Evolutionary conservation across 2,113 vertebrate genomes (phyloP).

Genomic region (Grantiella picta): DNA sequence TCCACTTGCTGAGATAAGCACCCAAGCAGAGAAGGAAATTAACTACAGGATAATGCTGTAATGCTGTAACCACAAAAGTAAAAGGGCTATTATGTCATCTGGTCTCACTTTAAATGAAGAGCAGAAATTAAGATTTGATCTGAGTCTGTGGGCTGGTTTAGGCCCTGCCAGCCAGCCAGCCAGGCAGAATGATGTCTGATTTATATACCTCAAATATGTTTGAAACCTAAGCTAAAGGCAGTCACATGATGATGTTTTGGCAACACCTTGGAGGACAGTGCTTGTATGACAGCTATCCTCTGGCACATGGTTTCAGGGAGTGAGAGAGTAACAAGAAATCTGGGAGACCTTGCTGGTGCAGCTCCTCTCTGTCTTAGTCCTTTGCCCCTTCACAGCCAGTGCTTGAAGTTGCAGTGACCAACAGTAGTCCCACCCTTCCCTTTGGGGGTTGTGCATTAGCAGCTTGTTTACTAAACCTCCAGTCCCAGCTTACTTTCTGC

Average conservation of each 20-base stretch:
- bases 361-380: background rate
- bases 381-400: background rate
- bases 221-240: background rate
- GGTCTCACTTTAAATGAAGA: conserved; percentile 1
- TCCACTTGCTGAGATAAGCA: background rate
- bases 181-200: background rate
- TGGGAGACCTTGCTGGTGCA: background rate
- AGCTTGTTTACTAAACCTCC: conserved; percentile 36
- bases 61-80: conserved; percentile 12
- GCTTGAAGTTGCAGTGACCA: background rate
- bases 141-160: conserved; percentile 1
- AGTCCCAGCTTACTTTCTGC: background rate
- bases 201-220: conserved; percentile 34
- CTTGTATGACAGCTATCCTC: background rate
- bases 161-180: background rate
- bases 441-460: background rate
- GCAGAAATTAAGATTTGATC: conserved; percentile 38
- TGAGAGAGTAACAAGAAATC: background rate
- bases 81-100: background rate
- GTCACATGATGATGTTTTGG: background rate
- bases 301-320: rapidly evolving
- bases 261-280: background rate
- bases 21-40: background rate
- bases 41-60: background rate
- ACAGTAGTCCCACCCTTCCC: background rate